Conservation (phyloP, 2,888 invertebrate genomes). For the Himalopsyche kuldschensis region DNA sequence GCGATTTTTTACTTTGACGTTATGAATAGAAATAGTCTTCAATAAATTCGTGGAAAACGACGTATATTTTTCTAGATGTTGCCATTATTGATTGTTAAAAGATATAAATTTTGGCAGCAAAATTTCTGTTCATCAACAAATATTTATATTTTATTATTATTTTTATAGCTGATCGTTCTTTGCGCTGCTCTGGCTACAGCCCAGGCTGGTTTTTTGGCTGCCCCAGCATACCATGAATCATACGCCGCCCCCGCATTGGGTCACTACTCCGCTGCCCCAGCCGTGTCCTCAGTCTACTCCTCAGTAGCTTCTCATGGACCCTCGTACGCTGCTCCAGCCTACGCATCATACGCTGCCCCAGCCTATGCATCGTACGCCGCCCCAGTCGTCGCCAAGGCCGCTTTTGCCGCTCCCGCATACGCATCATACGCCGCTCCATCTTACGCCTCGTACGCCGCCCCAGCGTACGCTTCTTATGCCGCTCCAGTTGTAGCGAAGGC, state of each 20-base stretch:
- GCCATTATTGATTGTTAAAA: too few species aligned
- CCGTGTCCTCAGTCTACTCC: conserved; percentile 43
- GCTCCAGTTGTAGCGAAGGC: neutral
- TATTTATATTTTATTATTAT: conserved; percentile 9
- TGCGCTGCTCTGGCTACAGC: conserved; percentile 36
- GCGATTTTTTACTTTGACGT: too few species aligned
- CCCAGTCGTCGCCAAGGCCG: conserved; percentile 33
- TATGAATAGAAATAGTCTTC: too few species aligned
- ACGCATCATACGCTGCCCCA: conserved; percentile 31
- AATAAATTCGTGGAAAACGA: too few species aligned
- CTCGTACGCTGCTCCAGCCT: conserved; percentile 16
- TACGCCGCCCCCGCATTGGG: conserved; percentile 42
- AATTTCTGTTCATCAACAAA: too few species aligned
- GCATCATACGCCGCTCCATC: conserved; percentile 19
- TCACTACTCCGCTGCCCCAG: conserved; percentile 44
- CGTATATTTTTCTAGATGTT: too few species aligned
- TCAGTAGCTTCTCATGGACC: conserved; percentile 40
- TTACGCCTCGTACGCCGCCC: conserved; percentile 21
- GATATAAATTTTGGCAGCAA: too few species aligned
- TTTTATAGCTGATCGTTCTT: conserved; percentile 35
- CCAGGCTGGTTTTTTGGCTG: conserved; percentile 33
- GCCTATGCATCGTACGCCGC: conserved; percentile 20
- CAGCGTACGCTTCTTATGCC: conserved; percentile 42
- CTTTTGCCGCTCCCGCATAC: conserved; percentile 2
- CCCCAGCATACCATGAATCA: conserved; percentile 40